Percentiles rank a stretch among this genome's conserved stretches.
Evolutionary conservation across 2,888 invertebrate genomes (phyloP).

Genomic region (Perithous albicinctus): DNA sequence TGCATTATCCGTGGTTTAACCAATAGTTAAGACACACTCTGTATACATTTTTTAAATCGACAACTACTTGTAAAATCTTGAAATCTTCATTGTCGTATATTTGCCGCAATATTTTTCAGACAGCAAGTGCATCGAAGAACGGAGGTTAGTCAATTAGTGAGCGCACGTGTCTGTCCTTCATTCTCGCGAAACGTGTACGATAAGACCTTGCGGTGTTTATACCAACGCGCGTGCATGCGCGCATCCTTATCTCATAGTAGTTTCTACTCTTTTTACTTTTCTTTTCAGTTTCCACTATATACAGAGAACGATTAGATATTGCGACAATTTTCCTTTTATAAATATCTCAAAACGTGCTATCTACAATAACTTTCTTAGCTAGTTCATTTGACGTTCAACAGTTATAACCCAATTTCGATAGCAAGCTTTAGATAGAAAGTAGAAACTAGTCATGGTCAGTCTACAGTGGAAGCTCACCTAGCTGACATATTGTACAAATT

Average conservation of each 20-base stretch:
- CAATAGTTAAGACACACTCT: too few relatives aligned
- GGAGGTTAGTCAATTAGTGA: constrained; percentile 10
- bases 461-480: not conserved
- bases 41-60: too few relatives aligned
- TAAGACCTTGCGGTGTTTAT: not conserved
- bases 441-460: not conserved
- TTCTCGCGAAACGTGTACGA: not conserved
- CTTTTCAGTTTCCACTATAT: too few relatives aligned
- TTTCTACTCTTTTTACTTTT: not conserved
- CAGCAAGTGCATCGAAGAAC: not conserved
- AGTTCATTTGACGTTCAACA: not conserved
- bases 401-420: too few relatives aligned
- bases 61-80: too few relatives aligned
- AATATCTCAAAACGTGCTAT: not conserved
- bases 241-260: not conserved
- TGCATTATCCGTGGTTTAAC: too few relatives aligned
- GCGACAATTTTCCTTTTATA: not conserved
- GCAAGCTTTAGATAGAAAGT: too few relatives aligned
- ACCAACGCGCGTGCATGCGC: not conserved
- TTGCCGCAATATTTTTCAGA: not conserved
- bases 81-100: too few relatives aligned
- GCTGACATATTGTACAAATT: not conserved
- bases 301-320: constrained; percentile 29
- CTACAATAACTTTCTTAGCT: not conserved
- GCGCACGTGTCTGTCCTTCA: constrained; percentile 28